A percentile compares a stretch with the other conserved stretches of the same genome.
phyloP scores from a whole-genome alignment of 1,140 invertebrate species.

The Halesus radiatus region DNA sequence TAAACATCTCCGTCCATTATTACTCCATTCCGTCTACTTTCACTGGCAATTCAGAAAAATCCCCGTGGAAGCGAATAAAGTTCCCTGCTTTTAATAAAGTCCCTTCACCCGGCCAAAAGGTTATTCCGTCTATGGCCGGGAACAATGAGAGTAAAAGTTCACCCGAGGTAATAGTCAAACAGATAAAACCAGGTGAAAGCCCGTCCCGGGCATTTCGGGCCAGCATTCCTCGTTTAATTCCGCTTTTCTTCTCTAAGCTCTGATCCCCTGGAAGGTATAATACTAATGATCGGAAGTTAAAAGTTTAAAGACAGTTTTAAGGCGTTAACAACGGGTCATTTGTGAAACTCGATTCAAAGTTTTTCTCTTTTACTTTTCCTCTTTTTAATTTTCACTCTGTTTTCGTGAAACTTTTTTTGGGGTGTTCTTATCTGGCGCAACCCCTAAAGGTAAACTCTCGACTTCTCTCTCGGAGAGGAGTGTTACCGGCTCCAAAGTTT shows the following conservation, averaged over 20 bases:
- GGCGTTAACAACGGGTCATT: constrained; percentile 52
- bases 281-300: constrained; percentile 54
- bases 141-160: constrained; percentile 45
- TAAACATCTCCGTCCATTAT: not conserved
- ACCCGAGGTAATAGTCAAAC: constrained; percentile 41
- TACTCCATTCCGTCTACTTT: constrained; percentile 10
- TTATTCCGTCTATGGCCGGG: constrained; percentile 12
- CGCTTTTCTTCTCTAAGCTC: constrained; percentile 32
- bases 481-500: constrained; percentile 56
- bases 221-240: constrained; percentile 9
- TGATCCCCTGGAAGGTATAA: constrained; percentile 44
- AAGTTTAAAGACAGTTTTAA: constrained; percentile 56
- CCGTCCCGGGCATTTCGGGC: not conserved
- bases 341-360: constrained; percentile 37
- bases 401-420: constrained; percentile 25
- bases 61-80: constrained; percentile 29
- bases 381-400: constrained; percentile 39
- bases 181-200: constrained; percentile 49
- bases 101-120: constrained; percentile 15
- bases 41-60: constrained; percentile 14
- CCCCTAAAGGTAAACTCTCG: constrained; percentile 53
- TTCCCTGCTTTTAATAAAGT: constrained; percentile 33
- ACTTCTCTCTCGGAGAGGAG: constrained; percentile 43
- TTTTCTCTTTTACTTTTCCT: constrained; percentile 26
- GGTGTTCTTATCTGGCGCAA: constrained; percentile 37